Base-by-base conservation (phyloP, 2,113 vertebrate genomes). In the Sebastes fasciatus region DNA sequence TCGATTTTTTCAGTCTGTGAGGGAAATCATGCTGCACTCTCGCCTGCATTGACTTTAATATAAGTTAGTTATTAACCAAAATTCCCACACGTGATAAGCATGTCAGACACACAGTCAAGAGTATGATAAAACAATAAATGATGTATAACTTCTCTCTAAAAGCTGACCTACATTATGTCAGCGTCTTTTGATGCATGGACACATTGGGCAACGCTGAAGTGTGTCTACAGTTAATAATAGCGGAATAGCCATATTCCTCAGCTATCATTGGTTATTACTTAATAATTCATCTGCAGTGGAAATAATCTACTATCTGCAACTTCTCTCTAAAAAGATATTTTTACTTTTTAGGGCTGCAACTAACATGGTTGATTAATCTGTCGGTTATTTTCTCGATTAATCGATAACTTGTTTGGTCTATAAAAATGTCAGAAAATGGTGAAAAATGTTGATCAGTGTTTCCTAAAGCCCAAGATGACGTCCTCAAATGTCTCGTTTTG, bases 11-110 rank as follows among this genome's bases (percentile, higher is more conserved):
- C 21, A 62, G n/a, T 19, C 55, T 23, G 21, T 16, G 14, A 8
- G 7, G 40, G 8, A 26, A 6, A 42, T 17, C 40, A 11, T 45
- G 40, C 21, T 61, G 66, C 46, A 1, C 46, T 52, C 17, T 19
- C 46, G 34, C 46, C 64, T 21, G 4, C 10, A 52, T 4, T 58
- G 14, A 12, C n/a, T 61, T 9, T 11, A 45, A 75, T 16, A 45
- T 9, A 14, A 48, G 48, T 62, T 67, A 63, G 9, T 63, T 43
- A 82, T 79, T 79, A 84, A 89, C 78, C 23, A 72, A 3, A 48
- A 46, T 57, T 0, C 12, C 26, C 62, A 0, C 1, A 13, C 3
- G 54, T 3, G 21, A 54, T 52, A 12, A 62, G 69, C 5, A 21
- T 13, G 46, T 69, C 16, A 52, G 51, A 12, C 6, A 26, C 2